phyloP scores from a whole-genome alignment of 2,888 invertebrate genomes.

The Amblyjoppa proteus region DNA sequence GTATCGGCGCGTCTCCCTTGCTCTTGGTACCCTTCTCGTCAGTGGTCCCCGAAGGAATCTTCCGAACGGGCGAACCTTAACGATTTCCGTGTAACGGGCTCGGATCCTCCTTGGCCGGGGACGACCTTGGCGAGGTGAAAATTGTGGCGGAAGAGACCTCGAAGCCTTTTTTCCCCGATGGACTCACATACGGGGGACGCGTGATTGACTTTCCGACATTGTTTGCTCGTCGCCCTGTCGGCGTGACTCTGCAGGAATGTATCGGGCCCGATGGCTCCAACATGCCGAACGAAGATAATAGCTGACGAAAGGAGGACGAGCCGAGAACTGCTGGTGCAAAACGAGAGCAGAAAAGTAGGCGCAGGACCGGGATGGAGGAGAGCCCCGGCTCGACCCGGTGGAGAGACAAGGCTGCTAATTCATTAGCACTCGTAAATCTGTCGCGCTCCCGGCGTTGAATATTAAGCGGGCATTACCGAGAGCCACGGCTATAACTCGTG shows the following conservation, averaged over 20 bases:
- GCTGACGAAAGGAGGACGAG: constrained; percentile 45
- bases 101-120: constrained; percentile 37
- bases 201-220: not conserved
- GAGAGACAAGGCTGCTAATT: constrained; percentile 80
- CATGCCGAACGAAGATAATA: constrained; percentile 8
- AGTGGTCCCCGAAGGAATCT: constrained; percentile 70
- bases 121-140: constrained; percentile 5
- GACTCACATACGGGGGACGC: constrained; percentile 29
- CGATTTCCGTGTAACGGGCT: constrained; percentile 80
- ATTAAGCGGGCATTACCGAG: constrained; percentile 82
- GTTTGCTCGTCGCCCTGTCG: not conserved
- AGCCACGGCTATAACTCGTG: constrained; percentile 81
- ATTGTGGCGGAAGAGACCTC: not conserved
- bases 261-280: constrained; percentile 19
- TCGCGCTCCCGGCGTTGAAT: constrained; percentile 82
- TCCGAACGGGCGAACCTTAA: constrained; percentile 72
- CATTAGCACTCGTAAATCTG: constrained; percentile 84
- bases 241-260: not conserved
- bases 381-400: constrained; percentile 44
- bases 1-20: constrained; percentile 43
- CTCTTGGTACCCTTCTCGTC: constrained; percentile 55
- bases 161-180: constrained; percentile 29
- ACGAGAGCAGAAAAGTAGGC: constrained; percentile 31
- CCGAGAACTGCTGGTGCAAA: constrained; percentile 29
- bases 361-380: constrained; percentile 55